Percentiles rank a stretch among this genome's conserved stretches.
phyloP scores from a whole-genome alignment of 2,888 invertebrate species.

The Mythimna impura region DNA sequence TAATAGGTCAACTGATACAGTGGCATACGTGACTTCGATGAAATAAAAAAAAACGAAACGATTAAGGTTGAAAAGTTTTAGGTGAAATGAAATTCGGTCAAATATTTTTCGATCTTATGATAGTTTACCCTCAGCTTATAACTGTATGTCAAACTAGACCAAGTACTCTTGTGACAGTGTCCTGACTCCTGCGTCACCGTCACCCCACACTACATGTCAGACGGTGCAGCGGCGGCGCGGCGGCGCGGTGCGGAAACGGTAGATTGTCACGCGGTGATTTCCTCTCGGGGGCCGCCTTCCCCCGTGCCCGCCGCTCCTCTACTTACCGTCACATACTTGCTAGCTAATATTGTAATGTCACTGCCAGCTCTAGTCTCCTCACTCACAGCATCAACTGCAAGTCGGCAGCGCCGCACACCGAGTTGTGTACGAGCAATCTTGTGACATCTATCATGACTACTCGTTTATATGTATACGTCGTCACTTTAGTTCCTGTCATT shows the following conservation, averaged over 20 bases:
- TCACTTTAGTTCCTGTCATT: not conserved
- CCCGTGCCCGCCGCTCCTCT: not conserved
- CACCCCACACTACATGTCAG: not conserved
- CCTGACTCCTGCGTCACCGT: not conserved
- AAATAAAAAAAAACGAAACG: too few relatives aligned
- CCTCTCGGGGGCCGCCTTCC: slow-evolving; percentile 23
- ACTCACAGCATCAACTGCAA: slow-evolving; percentile 1
- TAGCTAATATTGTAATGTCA: slow-evolving; percentile 9
- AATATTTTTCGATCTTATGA: too few relatives aligned
- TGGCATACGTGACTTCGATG: too few relatives aligned
- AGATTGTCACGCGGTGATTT: slow-evolving; percentile 31
- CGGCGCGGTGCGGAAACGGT: slow-evolving; percentile 2
- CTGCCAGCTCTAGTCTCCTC: not conserved
- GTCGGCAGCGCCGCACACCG: not conserved
- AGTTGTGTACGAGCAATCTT: not conserved
- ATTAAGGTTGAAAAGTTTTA: too few relatives aligned
- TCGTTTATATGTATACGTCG: slow-evolving; percentile 1
- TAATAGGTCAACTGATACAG: too few relatives aligned
- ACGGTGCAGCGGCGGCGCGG: not conserved
- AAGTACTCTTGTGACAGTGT: not conserved
- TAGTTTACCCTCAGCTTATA: too few relatives aligned
- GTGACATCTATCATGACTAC: not conserved
- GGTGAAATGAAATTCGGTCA: too few relatives aligned
- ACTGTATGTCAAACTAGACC: not conserved
- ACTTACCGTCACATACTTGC: not conserved